Evolutionary conservation across 2,888 invertebrate genomes (phyloP).

Genomic region (Nematopogon swammerdamellus): DNA sequence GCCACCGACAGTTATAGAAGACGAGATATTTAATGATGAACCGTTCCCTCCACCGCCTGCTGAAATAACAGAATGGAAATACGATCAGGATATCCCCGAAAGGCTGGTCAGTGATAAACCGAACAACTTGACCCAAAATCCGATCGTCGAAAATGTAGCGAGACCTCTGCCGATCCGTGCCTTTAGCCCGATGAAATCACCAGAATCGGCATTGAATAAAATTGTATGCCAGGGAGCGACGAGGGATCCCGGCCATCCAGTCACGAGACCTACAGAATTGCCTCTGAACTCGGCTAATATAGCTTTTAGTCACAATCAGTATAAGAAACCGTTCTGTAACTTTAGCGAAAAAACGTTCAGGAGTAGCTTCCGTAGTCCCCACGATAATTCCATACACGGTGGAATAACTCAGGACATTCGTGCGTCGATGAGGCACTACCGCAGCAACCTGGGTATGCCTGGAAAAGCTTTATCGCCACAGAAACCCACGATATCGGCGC

Average conservation of each 20-base stretch:
- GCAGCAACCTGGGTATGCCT: conserved; percentile 4
- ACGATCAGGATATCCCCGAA: conserved; percentile 7
- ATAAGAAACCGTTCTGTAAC: conserved; percentile 9
- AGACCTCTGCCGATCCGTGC: background rate
- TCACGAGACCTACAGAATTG: background rate
- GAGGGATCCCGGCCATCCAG: background rate
- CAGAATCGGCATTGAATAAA: background rate
- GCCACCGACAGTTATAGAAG: conserved; percentile 57
- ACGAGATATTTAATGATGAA: conserved; percentile 59
- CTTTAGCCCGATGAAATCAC: background rate
- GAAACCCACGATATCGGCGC: conserved; percentile 8
- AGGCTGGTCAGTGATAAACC: background rate
- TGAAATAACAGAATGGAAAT: conserved; percentile 10
- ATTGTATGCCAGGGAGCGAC: background rate
- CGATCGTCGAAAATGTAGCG: background rate
- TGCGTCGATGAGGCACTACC: conserved; percentile 9
- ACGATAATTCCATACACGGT: background rate
- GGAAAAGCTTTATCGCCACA: background rate
- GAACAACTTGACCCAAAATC: background rate
- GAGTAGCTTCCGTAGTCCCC: conserved; percentile 9
- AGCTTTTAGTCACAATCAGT: conserved; percentile 5
- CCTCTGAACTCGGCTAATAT: conserved; percentile 1
- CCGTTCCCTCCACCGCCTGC: conserved; percentile 65
- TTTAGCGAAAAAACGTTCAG: conserved; percentile 5
- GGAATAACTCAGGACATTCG: conserved; percentile 5